These are phyloP conservation scores for Ylistrum balloti DNA, from an alignment of 1,140 invertebrate genomes.

Conservation along the genomic window DNA sequence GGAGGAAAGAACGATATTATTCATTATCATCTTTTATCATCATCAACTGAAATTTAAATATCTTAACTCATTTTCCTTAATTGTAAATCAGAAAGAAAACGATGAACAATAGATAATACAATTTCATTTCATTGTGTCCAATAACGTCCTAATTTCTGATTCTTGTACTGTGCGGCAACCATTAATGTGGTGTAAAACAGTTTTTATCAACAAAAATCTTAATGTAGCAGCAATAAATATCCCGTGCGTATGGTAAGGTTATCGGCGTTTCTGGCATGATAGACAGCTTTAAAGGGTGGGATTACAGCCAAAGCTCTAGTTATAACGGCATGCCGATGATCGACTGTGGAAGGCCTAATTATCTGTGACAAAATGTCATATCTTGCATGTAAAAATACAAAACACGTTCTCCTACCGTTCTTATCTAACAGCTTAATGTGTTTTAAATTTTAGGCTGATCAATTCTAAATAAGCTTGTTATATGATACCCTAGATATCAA, in stretches of 20 bases:
- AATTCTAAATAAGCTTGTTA: neutral
- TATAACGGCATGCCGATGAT: neutral
- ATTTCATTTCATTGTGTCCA: no score
- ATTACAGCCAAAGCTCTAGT: neutral
- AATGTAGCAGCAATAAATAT: no score
- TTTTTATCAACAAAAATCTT: no score
- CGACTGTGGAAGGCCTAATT: neutral
- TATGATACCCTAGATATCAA: neutral
- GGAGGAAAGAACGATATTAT: no score
- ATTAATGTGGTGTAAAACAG: no score
- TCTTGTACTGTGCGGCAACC: no score
- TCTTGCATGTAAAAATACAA: neutral
- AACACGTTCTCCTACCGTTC: neutral
- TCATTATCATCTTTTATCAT: no score
- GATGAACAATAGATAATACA: no score
- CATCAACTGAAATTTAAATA: no score
- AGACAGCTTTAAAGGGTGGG: conserved; percentile 7
- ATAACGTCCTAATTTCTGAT: no score
- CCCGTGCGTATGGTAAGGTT: neutral
- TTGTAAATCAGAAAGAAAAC: no score
- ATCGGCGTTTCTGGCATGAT: neutral
- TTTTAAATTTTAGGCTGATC: neutral
- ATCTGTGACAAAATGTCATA: neutral
- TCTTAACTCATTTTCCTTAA: no score
- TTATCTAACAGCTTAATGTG: conserved; percentile 39